These are phyloP conservation scores for Agrilus cyanescens DNA, from an alignment of 2,888 invertebrate genomes.

Conservation along the genomic window DNA sequence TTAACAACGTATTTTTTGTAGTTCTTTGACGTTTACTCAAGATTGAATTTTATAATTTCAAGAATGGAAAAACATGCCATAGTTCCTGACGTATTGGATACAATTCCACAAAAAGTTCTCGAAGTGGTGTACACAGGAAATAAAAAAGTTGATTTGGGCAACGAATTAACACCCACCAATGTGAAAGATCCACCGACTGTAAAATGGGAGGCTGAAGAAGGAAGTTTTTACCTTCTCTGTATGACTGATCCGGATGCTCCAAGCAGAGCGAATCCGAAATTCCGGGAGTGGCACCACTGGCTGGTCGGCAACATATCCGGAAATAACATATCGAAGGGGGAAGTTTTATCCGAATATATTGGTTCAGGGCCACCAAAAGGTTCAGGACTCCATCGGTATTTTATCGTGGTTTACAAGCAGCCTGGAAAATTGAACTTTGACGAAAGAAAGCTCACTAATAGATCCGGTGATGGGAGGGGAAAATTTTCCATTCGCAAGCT, in stretches of 20 bases:
- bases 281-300: slow-evolving; percentile 71
- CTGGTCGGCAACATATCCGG: slow-evolving; percentile 63
- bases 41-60: not conserved
- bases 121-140: slow-evolving; percentile 11
- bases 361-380: slow-evolving; percentile 60
- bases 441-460: slow-evolving; percentile 23
- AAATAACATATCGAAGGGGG: slow-evolving; percentile 44
- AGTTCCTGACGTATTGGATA: slow-evolving; percentile 18
- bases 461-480: slow-evolving; percentile 17
- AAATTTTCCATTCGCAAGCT: slow-evolving; percentile 18
- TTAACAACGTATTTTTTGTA: too few species aligned
- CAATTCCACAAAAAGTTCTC: slow-evolving; percentile 9
- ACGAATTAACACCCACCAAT: slow-evolving; percentile 22
- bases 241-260: slow-evolving; percentile 68
- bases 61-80: slow-evolving; percentile 16
- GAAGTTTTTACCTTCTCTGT: slow-evolving; percentile 29
- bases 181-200: slow-evolving; percentile 25
- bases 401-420: slow-evolving; percentile 44
- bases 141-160: slow-evolving; percentile 18
- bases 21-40: too few species aligned
- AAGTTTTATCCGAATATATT: slow-evolving; percentile 54
- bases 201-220: slow-evolving; percentile 23
- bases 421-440: slow-evolving; percentile 22
- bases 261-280: slow-evolving; percentile 52
- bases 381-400: slow-evolving; percentile 62